Evolutionary conservation across 2,113 vertebrate species (phyloP), one percentile per base, ranked within the genome.

Genomic region (Nerophis ophidion): DNA sequence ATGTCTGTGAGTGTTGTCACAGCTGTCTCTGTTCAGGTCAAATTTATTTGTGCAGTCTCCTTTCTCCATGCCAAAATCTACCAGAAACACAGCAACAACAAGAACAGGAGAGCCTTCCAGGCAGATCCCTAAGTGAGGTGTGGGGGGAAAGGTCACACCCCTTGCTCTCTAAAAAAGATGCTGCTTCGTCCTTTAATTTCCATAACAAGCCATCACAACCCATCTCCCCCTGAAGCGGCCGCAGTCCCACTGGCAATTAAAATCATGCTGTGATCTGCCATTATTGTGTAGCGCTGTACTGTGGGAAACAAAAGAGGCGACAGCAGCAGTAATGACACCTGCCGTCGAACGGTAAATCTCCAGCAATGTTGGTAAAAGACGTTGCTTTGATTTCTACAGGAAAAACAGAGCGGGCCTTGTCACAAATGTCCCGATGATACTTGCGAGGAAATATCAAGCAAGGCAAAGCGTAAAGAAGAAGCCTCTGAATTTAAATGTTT

Each of bases 241-340:
- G 58, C 74, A 78, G 81, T 86, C 86, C 87, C 88, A 81, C 69
- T 75, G 82, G 86, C 84, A 91, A 91, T 93, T 91, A 91, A 91
- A 91, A 89, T 89, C 89, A 81, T 87, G 85, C 88, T 87, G 83
- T 86, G 89, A 92, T 86, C 88, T 73, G 86, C 80, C 86, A 80
- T 66, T 74, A 72, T 79, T 74, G 77, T 81, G 78, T 74, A 81
- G 53, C 74, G 82, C 79, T 80, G 70, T 75, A 68, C 75, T 66
- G 81, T 73, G 68, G 74, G 77, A 84, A 82, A 87, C 77, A 82
- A 84, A 84, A 85, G 73, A 75, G 68, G 73, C 59, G 10, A 69
- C 66, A 8, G 71, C 75, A 34, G 80, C 63, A 40, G 72, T 83
- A 79, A 79, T 75, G 75, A 82, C 72, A 69, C 65, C 82, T 64